Base-by-base conservation (phyloP, 2,113 vertebrate species). In the Oryzias melastigma region DNA sequence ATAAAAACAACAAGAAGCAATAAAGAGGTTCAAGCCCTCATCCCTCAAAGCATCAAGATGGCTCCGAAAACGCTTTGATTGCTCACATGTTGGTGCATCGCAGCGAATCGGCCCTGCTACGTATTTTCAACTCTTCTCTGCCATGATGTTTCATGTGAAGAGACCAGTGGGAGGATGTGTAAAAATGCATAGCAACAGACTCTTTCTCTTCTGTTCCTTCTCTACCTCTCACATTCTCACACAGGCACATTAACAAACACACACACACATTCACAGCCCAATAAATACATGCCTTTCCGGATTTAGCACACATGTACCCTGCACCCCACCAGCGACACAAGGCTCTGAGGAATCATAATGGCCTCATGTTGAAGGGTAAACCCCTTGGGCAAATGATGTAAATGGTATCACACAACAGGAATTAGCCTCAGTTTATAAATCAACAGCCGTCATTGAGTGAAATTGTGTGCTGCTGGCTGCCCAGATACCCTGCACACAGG, bases 151-250 rank as follows among this genome's bases (percentile, higher is more conserved):
- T 78, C 68, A 71, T 86, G 72, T 62, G 74, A 83, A 73, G 78
- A 83, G 80, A 81, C 51, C 64, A 70, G 87, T 85, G 84, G 83
- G 78, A 87, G 83, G 87, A 88, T 62, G 56, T 90, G 76, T 78
- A 87, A 82, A 86, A 87, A 85, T 83, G 85, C 88, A 90, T 90
- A 85, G 88, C 88, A 88, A 90, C 88, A 87, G 88, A 75, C 73
- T 84, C 77, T 73, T 65, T 80, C 69, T 65, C 71, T 71, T 58
- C 45, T 56, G 40, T 19, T 71, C 75, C 65, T 47, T 60, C 56
- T 59, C 55, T 66, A 57, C 74, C 48, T 52, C 62, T 75, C 62
- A 29, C 67, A 51, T 41, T n/a, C 63, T 71, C 56, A 22, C 68
- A 58, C 55, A 55, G 18, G 18, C 64, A 57, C 69, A 74, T 66